These are phyloP conservation scores for Procambarus clarkii DNA, from an alignment of 1,140 invertebrate species.

Conservation along the genomic window DNA sequence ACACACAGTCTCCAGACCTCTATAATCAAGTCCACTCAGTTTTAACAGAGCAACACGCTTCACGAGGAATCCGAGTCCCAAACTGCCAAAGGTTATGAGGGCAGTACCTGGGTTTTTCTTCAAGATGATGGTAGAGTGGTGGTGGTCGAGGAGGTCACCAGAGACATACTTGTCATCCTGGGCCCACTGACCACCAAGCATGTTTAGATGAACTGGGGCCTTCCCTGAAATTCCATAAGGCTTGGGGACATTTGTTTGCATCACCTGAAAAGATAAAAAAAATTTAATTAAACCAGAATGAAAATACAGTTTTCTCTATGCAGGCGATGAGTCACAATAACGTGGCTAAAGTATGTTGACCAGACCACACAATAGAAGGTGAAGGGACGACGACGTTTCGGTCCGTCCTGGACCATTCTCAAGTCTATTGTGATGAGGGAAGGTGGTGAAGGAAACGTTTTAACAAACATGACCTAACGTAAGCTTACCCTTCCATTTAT, in stretches of 20 bases:
- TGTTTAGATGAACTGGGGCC: conserved; percentile 80
- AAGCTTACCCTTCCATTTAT: no score
- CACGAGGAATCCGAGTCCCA: not conserved
- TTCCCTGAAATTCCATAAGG: conserved; percentile 78
- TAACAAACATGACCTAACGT: no score
- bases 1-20: not conserved
- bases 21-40: conserved; percentile 7
- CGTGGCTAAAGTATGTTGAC: no score
- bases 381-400: no score
- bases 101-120: conserved; percentile 63
- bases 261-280: conserved; percentile 48
- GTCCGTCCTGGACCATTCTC: no score
- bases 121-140: conserved; percentile 59
- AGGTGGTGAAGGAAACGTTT: no score
- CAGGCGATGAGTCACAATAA: no score
- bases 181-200: conserved; percentile 84
- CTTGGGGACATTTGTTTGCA: conserved; percentile 72
- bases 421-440: no score
- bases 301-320: not conserved
- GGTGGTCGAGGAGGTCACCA: conserved; percentile 80
- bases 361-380: no score
- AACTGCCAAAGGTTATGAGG: conserved; percentile 7
- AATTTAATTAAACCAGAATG: not conserved
- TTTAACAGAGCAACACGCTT: conserved; percentile 6
- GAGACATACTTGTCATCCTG: conserved; percentile 83